Evolutionary conservation across 2,797 vertebrate species (phyloP), one percentile per base, ranked within the genome.

Genomic region (Echeneis naucrates): DNA sequence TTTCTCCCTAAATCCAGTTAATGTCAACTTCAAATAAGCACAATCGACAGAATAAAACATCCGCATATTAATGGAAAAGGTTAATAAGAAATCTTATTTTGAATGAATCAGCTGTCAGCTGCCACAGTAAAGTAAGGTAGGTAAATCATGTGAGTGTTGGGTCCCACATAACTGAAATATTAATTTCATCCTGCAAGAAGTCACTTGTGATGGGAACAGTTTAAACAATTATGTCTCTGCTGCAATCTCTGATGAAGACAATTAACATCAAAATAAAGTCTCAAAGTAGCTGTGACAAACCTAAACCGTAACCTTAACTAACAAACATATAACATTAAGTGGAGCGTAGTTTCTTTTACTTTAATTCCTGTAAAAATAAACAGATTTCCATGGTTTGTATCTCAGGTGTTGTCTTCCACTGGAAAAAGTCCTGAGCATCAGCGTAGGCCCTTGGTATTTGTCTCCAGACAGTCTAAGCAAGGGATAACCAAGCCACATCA

Each of bases 401-500:
- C 4, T 52, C 23, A 37, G 30, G 55, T 17, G n/a, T 45, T 42
- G 9, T n/a, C n/a, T 37, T 42, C 8, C 13, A 33, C 50, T 57
- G 10, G 27, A 19, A 50, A 32, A 30, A n/a, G 35, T 32, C 52
- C 47, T 30, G 8, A 38, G 24, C 30, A 26, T 45, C 37, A 24
- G 8, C 48, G 56, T 63, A 0, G 1, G 37, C 13, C 12, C 11
- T 1, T 8, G 5, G 54, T 63, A 64, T 64, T 27, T 47, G 17
- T 64, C 52, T 45, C n/a, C 11, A 62, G 42, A 68, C 55, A 45
- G 55, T 53, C 32, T 56, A 55, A 74, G 27, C 32, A 60, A 1
- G 1, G 60, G 54, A 74, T 62, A 68, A 75, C 21, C 11, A 35
- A 54, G 54, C 33, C 23, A 64, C 57, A 42, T 55, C 58, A 48